These are phyloP conservation scores for Dolichotis patagonum DNA, from an alignment of 2,113 vertebrate species.

Conservation along the genomic window DNA sequence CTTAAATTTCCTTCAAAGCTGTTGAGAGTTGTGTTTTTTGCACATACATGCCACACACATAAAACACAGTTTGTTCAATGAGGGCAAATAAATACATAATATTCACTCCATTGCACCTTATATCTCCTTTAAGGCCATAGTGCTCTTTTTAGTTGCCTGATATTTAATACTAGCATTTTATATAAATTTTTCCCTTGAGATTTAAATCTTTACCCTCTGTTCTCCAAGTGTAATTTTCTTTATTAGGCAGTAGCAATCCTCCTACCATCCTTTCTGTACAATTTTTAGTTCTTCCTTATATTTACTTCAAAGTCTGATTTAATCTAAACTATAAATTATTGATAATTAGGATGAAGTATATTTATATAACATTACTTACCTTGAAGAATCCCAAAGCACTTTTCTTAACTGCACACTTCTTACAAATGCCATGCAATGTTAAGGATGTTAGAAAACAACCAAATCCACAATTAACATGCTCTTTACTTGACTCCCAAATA, in stretches of 20 bases:
- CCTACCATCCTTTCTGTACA: neutral
- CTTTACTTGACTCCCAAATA: conserved; percentile 32
- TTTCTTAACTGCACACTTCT: neutral
- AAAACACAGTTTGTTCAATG: neutral
- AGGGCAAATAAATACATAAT: neutral
- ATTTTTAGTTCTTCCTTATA: conserved; percentile 20
- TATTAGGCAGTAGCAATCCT: neutral
- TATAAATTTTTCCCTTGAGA: neutral
- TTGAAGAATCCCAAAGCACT: conserved; percentile 11
- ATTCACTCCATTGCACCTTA: neutral
- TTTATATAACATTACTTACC: neutral
- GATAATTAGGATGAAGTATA: conserved; percentile 52
- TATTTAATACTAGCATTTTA: conserved; percentile 17
- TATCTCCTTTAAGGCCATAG: neutral
- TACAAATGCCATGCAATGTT: conserved; percentile 2
- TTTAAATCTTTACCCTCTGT: conserved; percentile 14
- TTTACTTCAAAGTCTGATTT: conserved; percentile 50
- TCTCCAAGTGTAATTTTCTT: conserved; percentile 21
- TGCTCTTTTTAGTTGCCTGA: neutral
- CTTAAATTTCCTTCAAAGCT: neutral
- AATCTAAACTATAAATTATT: conserved; percentile 31
- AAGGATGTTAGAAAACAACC: conserved; percentile 32
- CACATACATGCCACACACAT: neutral
- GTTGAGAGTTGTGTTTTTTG: neutral
- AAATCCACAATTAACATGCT: conserved; percentile 27